Conservation (phyloP, 1,140 invertebrate genomes). For the Cephus cinctus region DNA sequence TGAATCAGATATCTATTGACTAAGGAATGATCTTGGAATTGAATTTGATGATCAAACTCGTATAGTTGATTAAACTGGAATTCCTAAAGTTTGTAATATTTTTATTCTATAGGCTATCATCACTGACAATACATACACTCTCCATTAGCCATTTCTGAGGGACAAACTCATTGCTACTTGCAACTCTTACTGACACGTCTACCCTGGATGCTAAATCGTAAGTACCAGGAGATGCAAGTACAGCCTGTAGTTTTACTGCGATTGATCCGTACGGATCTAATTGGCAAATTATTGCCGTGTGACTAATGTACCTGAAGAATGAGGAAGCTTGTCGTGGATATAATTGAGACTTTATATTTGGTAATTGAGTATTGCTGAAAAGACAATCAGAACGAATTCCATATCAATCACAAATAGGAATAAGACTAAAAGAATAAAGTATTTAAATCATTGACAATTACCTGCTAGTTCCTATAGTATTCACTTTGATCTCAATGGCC, state of each 20-base stretch:
- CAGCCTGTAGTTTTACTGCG: conserved; percentile 40
- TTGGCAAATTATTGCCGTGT: conserved; percentile 42
- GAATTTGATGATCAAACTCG: too few species aligned
- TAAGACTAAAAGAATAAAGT: conserved; percentile 9
- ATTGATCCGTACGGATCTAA: conserved; percentile 37
- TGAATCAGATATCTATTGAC: too few species aligned
- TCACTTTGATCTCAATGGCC: conserved; percentile 39
- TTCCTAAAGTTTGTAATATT: too few species aligned
- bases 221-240: conserved; percentile 45
- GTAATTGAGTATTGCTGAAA: conserved; percentile 42
- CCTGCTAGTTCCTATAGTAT: conserved; percentile 51
- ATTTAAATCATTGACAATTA: conserved; percentile 20
- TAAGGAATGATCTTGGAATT: too few species aligned
- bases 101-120: conserved; percentile 25
- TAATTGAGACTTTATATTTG: conserved; percentile 46
- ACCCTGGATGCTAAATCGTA: conserved; percentile 51
- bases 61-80: too few species aligned
- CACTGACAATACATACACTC: conserved; percentile 46
- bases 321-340: conserved; percentile 51
- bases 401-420: conserved; percentile 15
- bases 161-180: conserved; percentile 43
- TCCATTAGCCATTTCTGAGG: conserved; percentile 49
- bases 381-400: conserved; percentile 23
- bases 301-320: conserved; percentile 50
- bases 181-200: conserved; percentile 42